Base-by-base conservation (phyloP, 2,888 invertebrate species). In the Drosophila limbata region DNA sequence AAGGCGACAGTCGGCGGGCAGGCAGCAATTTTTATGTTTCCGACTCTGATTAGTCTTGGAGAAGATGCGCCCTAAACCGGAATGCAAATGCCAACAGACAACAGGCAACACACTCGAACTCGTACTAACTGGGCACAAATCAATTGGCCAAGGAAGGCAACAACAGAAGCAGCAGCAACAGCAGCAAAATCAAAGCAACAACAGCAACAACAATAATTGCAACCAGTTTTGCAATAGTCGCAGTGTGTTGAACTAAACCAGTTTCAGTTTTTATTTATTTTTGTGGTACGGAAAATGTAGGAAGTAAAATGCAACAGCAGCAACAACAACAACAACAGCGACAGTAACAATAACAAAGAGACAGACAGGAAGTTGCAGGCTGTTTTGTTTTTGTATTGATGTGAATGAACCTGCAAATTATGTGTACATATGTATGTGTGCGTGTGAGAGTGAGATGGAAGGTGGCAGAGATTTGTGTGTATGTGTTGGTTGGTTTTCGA, bases 11-110 rank as follows among this genome's bases (percentile, higher is more conserved):
- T 50, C 11, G 60, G 51, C 51, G 39, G 21, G 19, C 52, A 74
- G 71, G 64, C 65, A 64, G 70, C 73, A 84, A 66, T 79, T 87
- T 81, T 87, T 87, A 89, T 84, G 89, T 84, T 84, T 84, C 84
- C 84, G 84, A 88, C 82, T 89, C 79, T 87, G 84, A 89, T 89
- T 87, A 84, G 84, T 72, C 73, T 33, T 52, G 57, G 15, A 31
- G 51, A 48, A 40, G 73, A 60, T 67, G 65, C 64, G 60, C 61
- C 67, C 75, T 65, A 83, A 80, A 76, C 79, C 75, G 75, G 84
- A 89, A 89, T 89, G 84, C 88, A 89, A 84, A 84, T 88, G 82
- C 71, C 28, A 50, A 53, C 17, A 60, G 62, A 35, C 50, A 45
- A 44, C 47, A 66, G 28, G 8, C 28, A 28, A 28, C 8, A 35